phyloP scores from a whole-genome alignment of 2,888 invertebrate species.

The Arrhopalites spinosus region DNA sequence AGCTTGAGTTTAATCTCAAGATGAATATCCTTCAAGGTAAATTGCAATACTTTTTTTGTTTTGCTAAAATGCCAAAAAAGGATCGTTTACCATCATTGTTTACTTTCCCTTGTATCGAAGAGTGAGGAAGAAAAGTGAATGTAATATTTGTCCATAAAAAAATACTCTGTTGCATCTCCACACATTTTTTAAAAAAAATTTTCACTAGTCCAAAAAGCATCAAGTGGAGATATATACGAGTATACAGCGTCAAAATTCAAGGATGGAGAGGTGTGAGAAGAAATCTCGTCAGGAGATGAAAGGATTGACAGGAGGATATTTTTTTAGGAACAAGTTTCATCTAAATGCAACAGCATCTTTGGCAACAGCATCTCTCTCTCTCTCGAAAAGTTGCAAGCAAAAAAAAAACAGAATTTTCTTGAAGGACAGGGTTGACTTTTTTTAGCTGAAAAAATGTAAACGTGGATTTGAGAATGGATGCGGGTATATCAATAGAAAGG shows the following conservation, averaged over 20 bases:
- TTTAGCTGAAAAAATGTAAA: background rate
- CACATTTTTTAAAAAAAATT: background rate
- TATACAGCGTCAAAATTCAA: background rate
- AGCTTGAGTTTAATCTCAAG: too few species aligned
- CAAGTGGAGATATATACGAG: background rate
- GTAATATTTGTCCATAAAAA: background rate
- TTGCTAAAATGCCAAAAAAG: constrained; percentile 2
- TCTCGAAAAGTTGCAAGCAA: background rate
- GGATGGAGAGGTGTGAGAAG: background rate
- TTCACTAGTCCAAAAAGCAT: background rate
- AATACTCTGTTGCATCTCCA: too few species aligned
- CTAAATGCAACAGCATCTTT: background rate
- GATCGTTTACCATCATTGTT: constrained; percentile 31
- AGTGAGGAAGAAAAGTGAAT: too few species aligned
- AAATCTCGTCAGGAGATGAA: background rate
- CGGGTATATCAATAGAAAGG: too few species aligned
- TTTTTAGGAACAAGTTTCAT: background rate
- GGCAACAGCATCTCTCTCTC: background rate
- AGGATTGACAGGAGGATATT: background rate
- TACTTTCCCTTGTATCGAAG: constrained; percentile 15
- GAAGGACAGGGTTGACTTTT: background rate
- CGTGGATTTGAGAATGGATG: too few species aligned
- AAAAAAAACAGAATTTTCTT: background rate
- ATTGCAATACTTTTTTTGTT: background rate
- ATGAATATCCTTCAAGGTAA: background rate